A percentile compares a stretch with the other conserved stretches of the same genome.
phyloP scores from a whole-genome alignment of 2,888 invertebrate genomes.

The Onthophagus sagittarius region DNA sequence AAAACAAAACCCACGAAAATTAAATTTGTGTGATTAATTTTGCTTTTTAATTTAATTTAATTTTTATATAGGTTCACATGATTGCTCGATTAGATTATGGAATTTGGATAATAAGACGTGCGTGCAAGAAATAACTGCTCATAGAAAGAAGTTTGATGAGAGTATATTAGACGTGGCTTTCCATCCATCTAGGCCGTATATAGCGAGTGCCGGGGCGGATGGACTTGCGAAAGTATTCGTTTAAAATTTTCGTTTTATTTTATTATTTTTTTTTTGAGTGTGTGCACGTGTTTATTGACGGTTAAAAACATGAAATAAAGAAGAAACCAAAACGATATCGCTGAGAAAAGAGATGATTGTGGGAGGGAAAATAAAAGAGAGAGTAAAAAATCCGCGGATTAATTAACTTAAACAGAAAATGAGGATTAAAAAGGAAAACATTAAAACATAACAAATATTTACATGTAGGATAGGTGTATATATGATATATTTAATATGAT shows the following conservation, averaged over 20 bases:
- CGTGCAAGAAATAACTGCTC: conserved; percentile 99
- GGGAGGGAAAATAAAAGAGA: not conserved
- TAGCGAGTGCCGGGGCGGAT: conserved; percentile 98
- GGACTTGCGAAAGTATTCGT: conserved; percentile 98
- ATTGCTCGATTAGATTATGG: conserved; percentile 98
- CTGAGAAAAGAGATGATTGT: too few species aligned
- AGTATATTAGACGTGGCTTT: conserved; percentile 98
- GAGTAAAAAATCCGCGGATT: not conserved
- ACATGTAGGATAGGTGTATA: conserved; percentile 25
- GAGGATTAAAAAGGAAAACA: not conserved
- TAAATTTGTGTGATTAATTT: not conserved
- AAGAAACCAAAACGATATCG: too few species aligned
- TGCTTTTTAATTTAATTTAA: too few species aligned
- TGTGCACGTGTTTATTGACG: conserved; percentile 14
- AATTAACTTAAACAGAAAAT: not conserved
- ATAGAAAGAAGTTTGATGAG: conserved; percentile 99
- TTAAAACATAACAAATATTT: not conserved
- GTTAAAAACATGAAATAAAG: not conserved
- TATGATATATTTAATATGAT: conserved; percentile 25
- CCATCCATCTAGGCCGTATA: conserved; percentile 97
- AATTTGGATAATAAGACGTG: conserved; percentile 98
- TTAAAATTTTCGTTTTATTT: conserved; percentile 49
- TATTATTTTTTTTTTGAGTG: conserved; percentile 14
- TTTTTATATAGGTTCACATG: conserved; percentile 60
- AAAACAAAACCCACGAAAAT: too few species aligned